Evolutionary conservation across 2,113 vertebrate genomes (phyloP).

Genomic region (Lathamus discolor): DNA sequence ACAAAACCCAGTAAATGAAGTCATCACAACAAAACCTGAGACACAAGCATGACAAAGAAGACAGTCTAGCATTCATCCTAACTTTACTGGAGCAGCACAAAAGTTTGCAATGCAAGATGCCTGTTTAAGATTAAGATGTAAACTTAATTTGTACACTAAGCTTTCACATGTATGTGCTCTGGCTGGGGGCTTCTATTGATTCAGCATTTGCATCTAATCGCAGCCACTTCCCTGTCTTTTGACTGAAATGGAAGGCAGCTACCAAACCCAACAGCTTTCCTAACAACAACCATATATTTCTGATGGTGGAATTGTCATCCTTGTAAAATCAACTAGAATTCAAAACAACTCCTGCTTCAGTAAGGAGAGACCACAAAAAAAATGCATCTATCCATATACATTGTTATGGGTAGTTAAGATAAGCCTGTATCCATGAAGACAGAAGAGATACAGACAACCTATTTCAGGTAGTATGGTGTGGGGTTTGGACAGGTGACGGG

Average conservation of each 20-base stretch:
- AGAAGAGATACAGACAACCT: neutral
- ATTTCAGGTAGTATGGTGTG: neutral
- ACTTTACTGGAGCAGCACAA: neutral
- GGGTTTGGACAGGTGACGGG: neutral
- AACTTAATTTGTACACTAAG: neutral
- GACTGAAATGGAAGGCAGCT: neutral
- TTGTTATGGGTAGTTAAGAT: neutral
- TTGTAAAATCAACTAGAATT: neutral
- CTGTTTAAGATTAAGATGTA: neutral
- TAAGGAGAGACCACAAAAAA: neutral
- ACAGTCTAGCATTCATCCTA: neutral
- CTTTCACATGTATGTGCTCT: neutral
- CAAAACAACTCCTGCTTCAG: neutral
- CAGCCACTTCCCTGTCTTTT: neutral
- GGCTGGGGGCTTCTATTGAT: neutral
- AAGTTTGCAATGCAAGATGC: neutral
- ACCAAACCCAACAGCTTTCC: neutral
- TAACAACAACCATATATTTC: neutral
- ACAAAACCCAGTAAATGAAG: neutral
- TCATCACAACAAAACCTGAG: neutral
- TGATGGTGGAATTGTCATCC: neutral
- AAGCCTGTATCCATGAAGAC: neutral
- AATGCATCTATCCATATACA: fast-evolving
- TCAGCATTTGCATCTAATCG: neutral
- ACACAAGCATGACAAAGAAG: neutral